A percentile compares a stretch with the other conserved stretches of the same genome.
phyloP scores from a whole-genome alignment of 2,888 invertebrate genomes.

The Spilosoma lubricipeda region DNA sequence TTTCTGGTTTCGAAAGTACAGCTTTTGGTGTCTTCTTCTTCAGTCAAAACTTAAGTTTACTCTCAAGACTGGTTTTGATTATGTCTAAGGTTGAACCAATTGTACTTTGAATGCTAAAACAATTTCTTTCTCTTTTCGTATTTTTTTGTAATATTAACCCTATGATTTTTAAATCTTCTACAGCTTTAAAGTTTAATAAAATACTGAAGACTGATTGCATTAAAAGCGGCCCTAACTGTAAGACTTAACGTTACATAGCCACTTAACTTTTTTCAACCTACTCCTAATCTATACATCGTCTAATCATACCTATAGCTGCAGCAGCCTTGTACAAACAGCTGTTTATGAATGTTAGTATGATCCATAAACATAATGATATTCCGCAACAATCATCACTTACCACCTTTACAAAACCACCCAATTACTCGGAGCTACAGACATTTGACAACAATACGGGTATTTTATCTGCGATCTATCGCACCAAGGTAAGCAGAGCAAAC shows the following conservation, averaged over 20 bases:
- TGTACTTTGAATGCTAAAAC: not conserved
- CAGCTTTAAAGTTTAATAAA: not conserved
- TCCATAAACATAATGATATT: slow-evolving; percentile 19
- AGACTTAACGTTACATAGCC: too few relatives aligned
- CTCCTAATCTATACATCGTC: not conserved
- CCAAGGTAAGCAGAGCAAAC: slow-evolving; percentile 47
- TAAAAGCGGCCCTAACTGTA: too few relatives aligned
- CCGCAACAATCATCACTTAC: slow-evolving; percentile 27
- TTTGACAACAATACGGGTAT: slow-evolving; percentile 52
- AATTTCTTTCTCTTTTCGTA: too few relatives aligned
- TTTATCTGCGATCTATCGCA: slow-evolving; percentile 48
- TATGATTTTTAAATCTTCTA: not conserved
- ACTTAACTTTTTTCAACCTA: not conserved
- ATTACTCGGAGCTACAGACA: slow-evolving; percentile 50
- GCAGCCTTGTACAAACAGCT: not conserved
- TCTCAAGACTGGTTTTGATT: not conserved
- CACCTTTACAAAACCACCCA: slow-evolving; percentile 40
- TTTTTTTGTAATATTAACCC: not conserved
- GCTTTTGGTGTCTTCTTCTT: not conserved
- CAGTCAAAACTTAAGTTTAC: not conserved
- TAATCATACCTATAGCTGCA: not conserved
- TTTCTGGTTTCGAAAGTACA: not conserved
- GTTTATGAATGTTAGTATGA: not conserved
- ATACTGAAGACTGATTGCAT: not conserved
- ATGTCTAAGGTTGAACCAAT: not conserved